Conservation (phyloP, 1,140 invertebrate species). For the Papilio polyxenes region DNA sequence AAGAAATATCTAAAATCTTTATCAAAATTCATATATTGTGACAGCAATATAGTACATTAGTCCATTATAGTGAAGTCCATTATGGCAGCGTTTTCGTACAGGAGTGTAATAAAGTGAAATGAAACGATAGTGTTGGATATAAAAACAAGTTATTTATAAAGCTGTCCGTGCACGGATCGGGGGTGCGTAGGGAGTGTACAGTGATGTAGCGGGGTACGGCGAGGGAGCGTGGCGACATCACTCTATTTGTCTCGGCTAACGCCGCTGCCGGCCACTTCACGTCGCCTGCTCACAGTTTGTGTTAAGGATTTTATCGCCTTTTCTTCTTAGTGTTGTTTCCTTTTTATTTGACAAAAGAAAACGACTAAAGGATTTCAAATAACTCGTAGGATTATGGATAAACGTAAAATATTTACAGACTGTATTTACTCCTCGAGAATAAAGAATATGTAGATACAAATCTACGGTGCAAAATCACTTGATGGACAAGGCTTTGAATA, state of each 20-base stretch:
- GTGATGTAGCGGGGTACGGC: slow-evolving; percentile 27
- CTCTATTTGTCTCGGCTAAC: slow-evolving; percentile 69
- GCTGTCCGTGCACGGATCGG: slow-evolving; percentile 52
- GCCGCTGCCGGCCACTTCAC: slow-evolving; percentile 58
- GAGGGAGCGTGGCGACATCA: slow-evolving; percentile 53
- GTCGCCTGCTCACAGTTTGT: slow-evolving; percentile 54
- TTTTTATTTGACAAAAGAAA: slow-evolving; percentile 46
- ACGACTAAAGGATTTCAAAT: background rate
- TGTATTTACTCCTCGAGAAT: background rate
- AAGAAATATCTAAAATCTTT: too few species aligned
- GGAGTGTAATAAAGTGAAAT: slow-evolving; percentile 32
- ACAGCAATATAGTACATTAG: background rate
- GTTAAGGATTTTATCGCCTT: slow-evolving; percentile 64
- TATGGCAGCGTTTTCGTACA: background rate
- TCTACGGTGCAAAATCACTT: slow-evolving; percentile 36
- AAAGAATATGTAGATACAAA: slow-evolving; percentile 9
- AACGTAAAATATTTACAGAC: slow-evolving; percentile 19
- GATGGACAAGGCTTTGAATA: slow-evolving; percentile 26
- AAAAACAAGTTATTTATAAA: slow-evolving; percentile 65
- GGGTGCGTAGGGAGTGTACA: slow-evolving; percentile 36
- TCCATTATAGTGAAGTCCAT: slow-evolving; percentile 1
- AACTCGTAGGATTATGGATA: slow-evolving; percentile 21
- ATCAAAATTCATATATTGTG: too few species aligned
- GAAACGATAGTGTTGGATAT: slow-evolving; percentile 38
- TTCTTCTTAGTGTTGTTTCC: slow-evolving; percentile 53